phyloP scores from a whole-genome alignment of 2,113 vertebrate species.

The Ivindomyrus marchei region DNA sequence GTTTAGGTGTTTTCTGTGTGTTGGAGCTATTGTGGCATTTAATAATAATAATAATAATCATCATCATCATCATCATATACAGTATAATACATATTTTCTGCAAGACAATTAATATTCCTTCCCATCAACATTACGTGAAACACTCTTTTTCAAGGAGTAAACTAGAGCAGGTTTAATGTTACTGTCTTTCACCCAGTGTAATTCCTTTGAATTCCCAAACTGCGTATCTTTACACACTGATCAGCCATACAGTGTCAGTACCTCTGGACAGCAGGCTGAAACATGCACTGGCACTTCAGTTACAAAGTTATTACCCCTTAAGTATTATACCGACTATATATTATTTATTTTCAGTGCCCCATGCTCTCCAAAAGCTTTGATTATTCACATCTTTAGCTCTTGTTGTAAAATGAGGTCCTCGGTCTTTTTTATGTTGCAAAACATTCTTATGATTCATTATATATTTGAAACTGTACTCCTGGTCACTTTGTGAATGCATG shows the following conservation, averaged over 20 bases:
- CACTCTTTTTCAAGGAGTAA: neutral
- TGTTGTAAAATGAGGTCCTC: neutral
- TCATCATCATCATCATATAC: no score
- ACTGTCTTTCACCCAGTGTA: neutral
- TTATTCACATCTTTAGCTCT: slow-evolving; percentile 2
- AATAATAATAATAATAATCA: no score
- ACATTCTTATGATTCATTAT: neutral
- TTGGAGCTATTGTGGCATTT: no score
- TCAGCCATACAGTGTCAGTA: neutral
- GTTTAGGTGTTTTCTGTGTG: neutral
- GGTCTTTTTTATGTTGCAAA: neutral
- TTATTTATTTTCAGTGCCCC: neutral
- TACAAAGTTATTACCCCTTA: neutral
- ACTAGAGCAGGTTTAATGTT: neutral
- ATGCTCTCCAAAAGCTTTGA: neutral
- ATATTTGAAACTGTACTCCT: neutral
- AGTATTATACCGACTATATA: neutral
- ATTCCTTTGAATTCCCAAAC: neutral
- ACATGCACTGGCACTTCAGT: neutral
- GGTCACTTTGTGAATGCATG: neutral
- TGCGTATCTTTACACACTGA: neutral
- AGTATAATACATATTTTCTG: neutral
- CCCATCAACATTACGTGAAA: neutral
- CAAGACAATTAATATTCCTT: neutral
- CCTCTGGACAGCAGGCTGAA: neutral